Evolutionary conservation across 2,113 vertebrate genomes (phyloP), one percentile per base, ranked within the genome.

Genomic region (Potamarius usumacintae): DNA sequence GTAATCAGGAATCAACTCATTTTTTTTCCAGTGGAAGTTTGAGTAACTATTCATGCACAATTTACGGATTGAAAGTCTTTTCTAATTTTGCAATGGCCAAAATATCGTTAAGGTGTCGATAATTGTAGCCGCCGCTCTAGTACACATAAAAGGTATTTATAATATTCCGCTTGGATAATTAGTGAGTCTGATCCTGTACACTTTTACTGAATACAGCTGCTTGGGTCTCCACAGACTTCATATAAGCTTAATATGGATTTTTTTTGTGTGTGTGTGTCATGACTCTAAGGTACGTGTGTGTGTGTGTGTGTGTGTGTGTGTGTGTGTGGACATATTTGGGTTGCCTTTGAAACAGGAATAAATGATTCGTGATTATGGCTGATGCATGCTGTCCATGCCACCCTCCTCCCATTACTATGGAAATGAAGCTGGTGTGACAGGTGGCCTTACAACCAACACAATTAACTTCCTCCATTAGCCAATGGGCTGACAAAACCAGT

Each of bases 391-490:
- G 94, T 95, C 95, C 93, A 94, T 96, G 96, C 94, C 96, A 93
- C 95, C 95, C 96, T 96, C 94, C 94, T 94, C 94, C 96, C 95
- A 97, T 97, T 97, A 96, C 96, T 96, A 97, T 97, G 96, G 96
- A 96, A 97, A 97, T 97, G 95, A 97, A 96, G 96, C 96, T 96
- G 96, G 96, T 95, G 96, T 97, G 97, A 97, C 97, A 97, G 96
- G 96, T 97, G 96, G 97, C 96, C 96, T 96, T 96, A 96, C 96
- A 97, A 97, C 96, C 96, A 97, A 96, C 96, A 97, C 96, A 97
- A 97, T 97, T 97, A 97, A 97, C 96, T 97, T 96, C 95, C 96
- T 96, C 96, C 95, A 97, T 97, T 97, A 97, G 96, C 95, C 93
- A 94, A 95, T 85, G 93, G 94, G 92, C 94, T 95, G 94, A 97